Base-by-base conservation (phyloP, 2,888 invertebrate genomes). In the Caenorhabditis sp. region DNA sequence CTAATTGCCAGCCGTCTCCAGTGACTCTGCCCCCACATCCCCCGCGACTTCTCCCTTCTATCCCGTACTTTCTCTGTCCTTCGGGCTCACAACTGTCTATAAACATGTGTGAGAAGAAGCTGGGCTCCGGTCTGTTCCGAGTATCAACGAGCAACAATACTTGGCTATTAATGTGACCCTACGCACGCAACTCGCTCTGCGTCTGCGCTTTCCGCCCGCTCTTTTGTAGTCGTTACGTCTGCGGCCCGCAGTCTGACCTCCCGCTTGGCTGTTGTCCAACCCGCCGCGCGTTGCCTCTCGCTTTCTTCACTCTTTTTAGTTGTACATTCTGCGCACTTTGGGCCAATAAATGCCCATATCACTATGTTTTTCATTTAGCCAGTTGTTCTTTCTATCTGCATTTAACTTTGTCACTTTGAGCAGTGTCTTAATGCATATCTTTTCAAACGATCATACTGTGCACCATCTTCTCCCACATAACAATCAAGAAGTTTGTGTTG, bases 121-220 rank as follows among this genome's bases (percentile, higher is more conserved):
- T 69, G 61, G 37, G n/a, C n/a, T 64, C 56, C 69, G 32, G 51
- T 56, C 64, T 70, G 77, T 69, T 77, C 68, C 47, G 68, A 77
- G 77, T 77, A 77, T 77, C 77, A 77, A 62, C 77, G 71, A 79
- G 70, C 70, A 71, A 69, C 74, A 80, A 80, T 80, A 74, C 80
- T 80, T 69, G 64, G 74, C 74, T 74, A 80, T 80, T 80, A 80
- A 80, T 80, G 74, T 74, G 74, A 74, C 80, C 74, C 72, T 74
- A 55, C 60, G 80, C 74, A 80, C 80, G 74, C 80, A 68, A 74
- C 67, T 32, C 76, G 62, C 58, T 60, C 56, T 53, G 35, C 15
- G 76, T 76, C 67, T 76, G 51, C 35, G 24, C 53, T n/a, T 28
- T 37, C 44, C 65, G 53, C 55, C 18, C 53, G n/a, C 51, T 76